These are phyloP conservation scores for Plodia interpunctella DNA, from an alignment of 1,140 invertebrate genomes.

Conservation along the genomic window DNA sequence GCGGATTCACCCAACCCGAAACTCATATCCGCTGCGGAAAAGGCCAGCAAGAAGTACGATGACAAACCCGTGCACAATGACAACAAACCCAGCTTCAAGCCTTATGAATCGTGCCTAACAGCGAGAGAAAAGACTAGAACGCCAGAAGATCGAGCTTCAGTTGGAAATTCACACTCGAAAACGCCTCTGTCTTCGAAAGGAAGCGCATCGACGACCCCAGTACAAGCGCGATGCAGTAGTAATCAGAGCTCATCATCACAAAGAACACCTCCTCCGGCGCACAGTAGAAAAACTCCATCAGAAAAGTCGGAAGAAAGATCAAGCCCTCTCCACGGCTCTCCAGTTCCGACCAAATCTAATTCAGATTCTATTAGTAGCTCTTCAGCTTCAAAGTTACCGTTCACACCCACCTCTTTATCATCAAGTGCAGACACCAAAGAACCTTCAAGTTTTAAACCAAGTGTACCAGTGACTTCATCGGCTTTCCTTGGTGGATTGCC, in stretches of 20 bases:
- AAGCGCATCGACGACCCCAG: slow-evolving; percentile 65
- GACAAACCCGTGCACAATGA: slow-evolving; percentile 71
- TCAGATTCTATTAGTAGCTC: slow-evolving; percentile 52
- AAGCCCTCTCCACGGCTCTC: slow-evolving; percentile 65
- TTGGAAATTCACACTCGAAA: slow-evolving; percentile 72
- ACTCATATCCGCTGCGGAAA: slow-evolving; percentile 82
- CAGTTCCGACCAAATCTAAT: slow-evolving; percentile 62
- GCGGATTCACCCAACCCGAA: slow-evolving; percentile 87
- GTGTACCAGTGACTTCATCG: slow-evolving; percentile 75
- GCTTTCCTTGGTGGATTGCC: slow-evolving; percentile 76
- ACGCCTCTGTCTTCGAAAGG: slow-evolving; percentile 76
- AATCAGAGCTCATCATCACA: slow-evolving; percentile 82
- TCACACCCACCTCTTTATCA: slow-evolving; percentile 74
- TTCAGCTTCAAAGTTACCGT: slow-evolving; percentile 74
- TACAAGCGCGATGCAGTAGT: slow-evolving; percentile 77
- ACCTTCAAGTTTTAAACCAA: slow-evolving; percentile 81
- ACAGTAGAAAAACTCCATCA: slow-evolving; percentile 71
- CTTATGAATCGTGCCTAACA: slow-evolving; percentile 82
- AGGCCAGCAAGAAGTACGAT: slow-evolving; percentile 79
- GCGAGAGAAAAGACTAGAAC: slow-evolving; percentile 79
- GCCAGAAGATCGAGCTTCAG: slow-evolving; percentile 77
- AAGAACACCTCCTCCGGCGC: slow-evolving; percentile 75
- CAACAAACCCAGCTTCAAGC: slow-evolving; percentile 82
- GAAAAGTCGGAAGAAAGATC: slow-evolving; percentile 73
- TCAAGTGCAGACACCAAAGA: slow-evolving; percentile 81